Percentiles rank a stretch among this genome's conserved stretches.
Evolutionary conservation across 2,797 vertebrate species (phyloP).

Genomic region (Bucorvus abyssinicus): DNA sequence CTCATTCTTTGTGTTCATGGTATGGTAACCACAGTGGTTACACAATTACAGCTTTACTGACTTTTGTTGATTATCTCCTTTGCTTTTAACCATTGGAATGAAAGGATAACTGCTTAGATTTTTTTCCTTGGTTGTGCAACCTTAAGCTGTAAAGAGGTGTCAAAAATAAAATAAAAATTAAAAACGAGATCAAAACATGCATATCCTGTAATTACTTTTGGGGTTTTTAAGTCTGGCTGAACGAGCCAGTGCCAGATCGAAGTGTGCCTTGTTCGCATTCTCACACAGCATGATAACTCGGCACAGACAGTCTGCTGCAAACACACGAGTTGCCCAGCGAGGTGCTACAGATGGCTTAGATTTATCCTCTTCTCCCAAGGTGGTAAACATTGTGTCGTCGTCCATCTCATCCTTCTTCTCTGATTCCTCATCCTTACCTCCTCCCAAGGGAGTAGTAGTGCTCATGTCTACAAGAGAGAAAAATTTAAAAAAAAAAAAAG

Average conservation of each 20-base stretch:
- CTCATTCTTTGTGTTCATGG: not conserved
- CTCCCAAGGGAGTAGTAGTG: constrained; percentile 80
- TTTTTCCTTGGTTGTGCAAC: not conserved
- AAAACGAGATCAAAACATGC: not conserved
- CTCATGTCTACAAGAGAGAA: constrained; percentile 82
- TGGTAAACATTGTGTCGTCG: constrained; percentile 97
- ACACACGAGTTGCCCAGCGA: constrained; percentile 97
- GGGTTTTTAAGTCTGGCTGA: constrained; percentile 86
- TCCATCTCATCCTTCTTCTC: constrained; percentile 99
- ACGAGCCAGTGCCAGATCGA: constrained; percentile 91
- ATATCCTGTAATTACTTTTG: constrained; percentile 82
- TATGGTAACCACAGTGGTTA: not conserved
- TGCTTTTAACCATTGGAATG: not conserved
- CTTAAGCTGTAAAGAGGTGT: not conserved
- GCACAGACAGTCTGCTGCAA: constrained; percentile 95
- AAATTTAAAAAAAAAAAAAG: not conserved
- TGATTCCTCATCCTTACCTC: constrained; percentile 90
- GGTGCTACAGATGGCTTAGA: constrained; percentile 95
- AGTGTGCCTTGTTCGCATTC: constrained; percentile 89
- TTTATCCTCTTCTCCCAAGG: constrained; percentile 93
- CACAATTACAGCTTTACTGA: not conserved
- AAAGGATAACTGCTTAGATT: not conserved
- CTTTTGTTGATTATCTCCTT: not conserved
- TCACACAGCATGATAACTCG: constrained; percentile 94
- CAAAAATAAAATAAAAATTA: not conserved